Conservation (phyloP, 2,797 vertebrate genomes). For the Salmo trutta region DNA sequence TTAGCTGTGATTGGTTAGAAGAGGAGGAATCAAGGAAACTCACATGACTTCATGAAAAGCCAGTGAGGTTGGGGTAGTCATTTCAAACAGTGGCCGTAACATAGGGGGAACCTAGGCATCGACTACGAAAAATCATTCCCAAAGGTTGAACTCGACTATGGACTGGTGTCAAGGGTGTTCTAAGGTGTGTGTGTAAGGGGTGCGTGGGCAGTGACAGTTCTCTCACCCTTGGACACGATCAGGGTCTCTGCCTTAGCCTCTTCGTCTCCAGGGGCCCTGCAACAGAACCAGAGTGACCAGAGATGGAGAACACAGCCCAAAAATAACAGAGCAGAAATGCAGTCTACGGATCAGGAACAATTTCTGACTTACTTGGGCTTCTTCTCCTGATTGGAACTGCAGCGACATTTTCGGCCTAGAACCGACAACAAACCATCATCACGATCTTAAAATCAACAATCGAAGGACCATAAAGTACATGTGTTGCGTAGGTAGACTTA, state of each 20-base stretch:
- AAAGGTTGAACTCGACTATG: background rate
- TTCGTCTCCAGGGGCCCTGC: constrained; percentile 86
- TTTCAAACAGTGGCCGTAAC: background rate
- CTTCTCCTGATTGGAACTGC: constrained; percentile 69
- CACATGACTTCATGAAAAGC: background rate
- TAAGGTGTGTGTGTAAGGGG: background rate
- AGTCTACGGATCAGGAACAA: background rate
- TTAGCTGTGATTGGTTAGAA: background rate
- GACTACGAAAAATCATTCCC: background rate
- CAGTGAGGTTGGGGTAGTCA: background rate
- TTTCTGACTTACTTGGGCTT: constrained; percentile 68
- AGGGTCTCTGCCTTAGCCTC: constrained; percentile 88
- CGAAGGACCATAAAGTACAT: background rate
- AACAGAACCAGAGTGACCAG: constrained; percentile 36
- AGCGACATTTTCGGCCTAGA: constrained; percentile 88
- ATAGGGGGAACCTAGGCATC: background rate
- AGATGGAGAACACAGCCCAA: background rate
- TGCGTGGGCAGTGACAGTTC: background rate
- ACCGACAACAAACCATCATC: constrained; percentile 40
- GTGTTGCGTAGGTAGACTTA: background rate
- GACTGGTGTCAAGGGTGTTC: background rate
- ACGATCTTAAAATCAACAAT: background rate
- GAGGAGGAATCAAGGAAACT: background rate
- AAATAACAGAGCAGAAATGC: background rate
- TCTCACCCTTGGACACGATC: constrained; percentile 86